A percentile compares a stretch with the other conserved stretches of the same genome.
Conservation (phyloP, 37 sponge, comb jelly and placozoan species). For the Halisarca cf. caerulea region DNA sequence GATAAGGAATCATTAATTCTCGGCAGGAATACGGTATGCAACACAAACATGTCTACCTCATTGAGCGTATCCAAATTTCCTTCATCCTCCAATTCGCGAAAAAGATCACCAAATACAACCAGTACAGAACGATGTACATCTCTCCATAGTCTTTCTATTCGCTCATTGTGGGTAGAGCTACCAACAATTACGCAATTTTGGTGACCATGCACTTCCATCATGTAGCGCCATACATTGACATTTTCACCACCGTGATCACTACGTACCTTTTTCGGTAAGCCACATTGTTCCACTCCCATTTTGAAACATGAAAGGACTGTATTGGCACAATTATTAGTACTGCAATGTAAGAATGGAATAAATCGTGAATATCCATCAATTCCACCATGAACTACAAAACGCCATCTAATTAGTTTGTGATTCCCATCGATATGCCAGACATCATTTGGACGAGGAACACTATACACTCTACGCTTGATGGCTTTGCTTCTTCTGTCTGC, state of each 20-base stretch:
- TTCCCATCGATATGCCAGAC: constrained; percentile 23
- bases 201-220: background rate
- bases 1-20: background rate
- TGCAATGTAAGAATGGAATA: constrained; percentile 1
- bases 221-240: constrained; percentile 8
- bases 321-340: background rate
- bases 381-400: constrained; percentile 9
- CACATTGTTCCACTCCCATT: too few relatives aligned
- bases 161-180: constrained; percentile 26
- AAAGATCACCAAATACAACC: background rate
- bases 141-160: constrained; percentile 11
- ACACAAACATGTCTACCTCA: constrained; percentile 12
- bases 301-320: background rate
- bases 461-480: background rate
- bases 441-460: background rate
- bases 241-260: constrained; percentile 16
- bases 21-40: background rate
- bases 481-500: constrained; percentile 2
- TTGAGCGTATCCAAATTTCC: background rate
- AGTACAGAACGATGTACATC: constrained; percentile 17
- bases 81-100: constrained; percentile 11
- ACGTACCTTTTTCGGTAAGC: background rate
- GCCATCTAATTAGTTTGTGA: constrained; percentile 22
- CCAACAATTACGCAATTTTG: constrained; percentile 12
- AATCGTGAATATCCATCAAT: constrained; percentile 22